Evolutionary conservation across 2,113 vertebrate species (phyloP), one percentile per base, ranked within the genome.

Genomic region (Gymnogyps californianus): DNA sequence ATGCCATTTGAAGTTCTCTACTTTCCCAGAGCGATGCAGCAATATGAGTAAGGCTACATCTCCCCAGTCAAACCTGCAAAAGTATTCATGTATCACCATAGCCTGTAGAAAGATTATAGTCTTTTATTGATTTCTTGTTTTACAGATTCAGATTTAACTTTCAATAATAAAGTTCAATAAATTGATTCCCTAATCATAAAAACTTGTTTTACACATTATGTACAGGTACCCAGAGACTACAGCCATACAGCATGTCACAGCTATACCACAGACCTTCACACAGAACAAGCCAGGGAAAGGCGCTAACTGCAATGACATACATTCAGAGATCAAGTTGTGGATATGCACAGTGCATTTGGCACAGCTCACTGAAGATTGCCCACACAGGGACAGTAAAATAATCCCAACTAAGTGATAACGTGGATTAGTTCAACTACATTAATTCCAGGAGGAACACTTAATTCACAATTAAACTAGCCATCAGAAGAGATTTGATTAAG

Each of bases 81-180:
- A 96, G 58, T 32, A 94, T 89, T 94, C 89, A 97, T 57, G 96
- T 82, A 98, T 77, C 91, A 98, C 91, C 95, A 97, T 46, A 98
- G 93, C 93, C 96, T 95, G 95, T 97, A 98, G 96, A 98, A 98
- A 98, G 97, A 98, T 96, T 97, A 97, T 92, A 98, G 95, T 97
- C 59, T 98, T 98, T 98, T 98, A 98, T 98, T 98, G 84, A 59
- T 96, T 96, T 97, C 83, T 97, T 84, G 93, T 86, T 96, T 97
- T 97, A 98, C 98, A 98, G 92, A 77, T 97, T 96, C 92, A 94
- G 51, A 82, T 96, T 98, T 95, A 91, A 97, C 64, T 97, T 97
- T 97, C 95, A 97, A 95, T 98, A 98, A 97, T 98, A 98, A 98
- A 98, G 97, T 96, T 97, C 96, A 98, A 96, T 95, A 98, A 97